Evolutionary conservation across 2,113 vertebrate genomes (phyloP).

Genomic region (Opisthocomus hoazin): DNA sequence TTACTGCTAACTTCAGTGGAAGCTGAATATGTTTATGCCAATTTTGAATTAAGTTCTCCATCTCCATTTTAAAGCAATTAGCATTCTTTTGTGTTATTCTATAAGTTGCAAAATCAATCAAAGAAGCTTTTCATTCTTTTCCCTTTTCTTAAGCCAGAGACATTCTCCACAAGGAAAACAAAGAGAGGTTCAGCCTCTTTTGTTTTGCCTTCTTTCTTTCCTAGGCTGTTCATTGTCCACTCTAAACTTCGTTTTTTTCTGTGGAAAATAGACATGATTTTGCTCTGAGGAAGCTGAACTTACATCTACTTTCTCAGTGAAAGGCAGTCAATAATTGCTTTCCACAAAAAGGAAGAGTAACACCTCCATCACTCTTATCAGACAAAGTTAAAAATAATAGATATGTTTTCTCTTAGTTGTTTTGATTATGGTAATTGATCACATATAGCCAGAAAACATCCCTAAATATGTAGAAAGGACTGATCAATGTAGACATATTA

Average conservation of each 20-base stretch:
- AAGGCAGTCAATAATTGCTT: neutral
- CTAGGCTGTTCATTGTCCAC: neutral
- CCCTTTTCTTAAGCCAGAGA: neutral
- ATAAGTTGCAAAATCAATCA: conserved; percentile 26
- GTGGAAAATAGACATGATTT: neutral
- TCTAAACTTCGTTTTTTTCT: neutral
- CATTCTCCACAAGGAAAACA: neutral
- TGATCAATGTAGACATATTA: neutral
- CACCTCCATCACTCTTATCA: neutral
- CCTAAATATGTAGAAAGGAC: neutral
- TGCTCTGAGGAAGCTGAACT: neutral
- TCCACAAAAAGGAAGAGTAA: neutral
- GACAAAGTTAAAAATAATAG: neutral
- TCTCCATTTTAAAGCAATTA: conserved; percentile 15
- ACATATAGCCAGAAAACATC: neutral
- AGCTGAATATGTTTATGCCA: neutral
- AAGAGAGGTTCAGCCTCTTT: neutral
- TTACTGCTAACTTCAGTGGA: neutral
- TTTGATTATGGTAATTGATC: neutral
- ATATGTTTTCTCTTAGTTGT: neutral
- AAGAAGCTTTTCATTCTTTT: neutral
- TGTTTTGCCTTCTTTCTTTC: neutral
- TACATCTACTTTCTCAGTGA: neutral
- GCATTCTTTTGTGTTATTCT: neutral
- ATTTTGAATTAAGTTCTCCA: conserved; percentile 21